A percentile compares a stretch with the other conserved stretches of the same genome.
phyloP scores from a whole-genome alignment of 2,797 vertebrate species.

The Rhabdomys pumilio region DNA sequence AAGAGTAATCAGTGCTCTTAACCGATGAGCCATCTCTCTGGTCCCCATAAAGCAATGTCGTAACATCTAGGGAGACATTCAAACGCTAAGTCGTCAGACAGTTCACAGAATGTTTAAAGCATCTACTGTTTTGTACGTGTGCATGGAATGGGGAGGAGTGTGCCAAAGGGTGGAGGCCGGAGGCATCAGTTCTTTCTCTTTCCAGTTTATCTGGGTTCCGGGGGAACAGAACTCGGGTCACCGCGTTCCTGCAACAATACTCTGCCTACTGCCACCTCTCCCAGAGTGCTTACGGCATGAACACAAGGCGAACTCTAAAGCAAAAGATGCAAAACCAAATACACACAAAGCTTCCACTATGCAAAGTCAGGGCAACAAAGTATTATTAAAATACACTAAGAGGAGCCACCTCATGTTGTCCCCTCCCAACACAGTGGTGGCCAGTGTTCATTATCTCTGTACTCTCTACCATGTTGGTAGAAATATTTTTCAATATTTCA shows the following conservation, averaged over 20 bases:
- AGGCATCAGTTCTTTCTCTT: neutral
- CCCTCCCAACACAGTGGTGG: neutral
- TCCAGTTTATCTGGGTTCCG: neutral
- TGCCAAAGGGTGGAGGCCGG: neutral
- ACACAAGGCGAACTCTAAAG: neutral
- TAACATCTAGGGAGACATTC: neutral
- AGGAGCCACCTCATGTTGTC: neutral
- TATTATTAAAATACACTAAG: neutral
- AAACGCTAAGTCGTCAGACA: neutral
- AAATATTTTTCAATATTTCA: constrained; percentile 3
- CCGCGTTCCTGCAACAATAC: rapidly evolving
- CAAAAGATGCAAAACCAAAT: neutral
- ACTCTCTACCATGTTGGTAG: neutral
- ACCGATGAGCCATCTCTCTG: neutral
- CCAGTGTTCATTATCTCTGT: constrained; percentile 49
- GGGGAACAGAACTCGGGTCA: neutral
- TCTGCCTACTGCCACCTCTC: neutral
- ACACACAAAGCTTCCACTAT: neutral
- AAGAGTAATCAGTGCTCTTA: neutral
- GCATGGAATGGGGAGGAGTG: too few species aligned
- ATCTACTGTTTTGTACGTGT: neutral
- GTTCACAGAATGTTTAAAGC: constrained; percentile 9
- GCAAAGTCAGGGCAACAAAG: neutral
- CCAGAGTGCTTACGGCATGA: neutral
- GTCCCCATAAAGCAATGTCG: neutral